Evolutionary conservation across 1,140 invertebrate genomes (phyloP).

Genomic region (Sitophilus oryzae): DNA sequence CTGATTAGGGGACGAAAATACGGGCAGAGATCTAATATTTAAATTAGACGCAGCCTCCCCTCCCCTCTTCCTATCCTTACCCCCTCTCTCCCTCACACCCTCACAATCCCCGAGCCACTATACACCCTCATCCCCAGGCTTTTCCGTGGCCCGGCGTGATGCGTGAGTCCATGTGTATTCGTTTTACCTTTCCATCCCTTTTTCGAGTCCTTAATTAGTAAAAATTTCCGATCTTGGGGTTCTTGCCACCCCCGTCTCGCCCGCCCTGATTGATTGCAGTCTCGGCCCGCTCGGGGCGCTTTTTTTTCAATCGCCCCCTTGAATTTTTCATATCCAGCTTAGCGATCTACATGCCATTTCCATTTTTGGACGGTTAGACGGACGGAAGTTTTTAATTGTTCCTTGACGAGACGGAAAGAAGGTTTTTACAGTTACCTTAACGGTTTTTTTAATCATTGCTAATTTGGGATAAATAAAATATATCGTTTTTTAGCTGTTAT

Average conservation of each 20-base stretch:
- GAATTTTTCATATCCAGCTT: too few relatives aligned
- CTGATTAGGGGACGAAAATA: too few relatives aligned
- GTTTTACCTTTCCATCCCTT: conserved; percentile 12
- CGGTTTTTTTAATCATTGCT: too few relatives aligned
- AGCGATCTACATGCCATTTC: too few relatives aligned
- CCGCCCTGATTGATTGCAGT: conserved; percentile 5
- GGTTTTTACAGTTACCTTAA: too few relatives aligned
- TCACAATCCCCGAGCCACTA: too few relatives aligned
- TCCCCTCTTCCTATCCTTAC: background rate
- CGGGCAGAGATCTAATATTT: conserved; percentile 25
- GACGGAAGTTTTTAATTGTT: too few relatives aligned
- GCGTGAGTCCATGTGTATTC: conserved; percentile 8
- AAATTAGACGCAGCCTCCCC: conserved; percentile 19
- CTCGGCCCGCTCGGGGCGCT: background rate
- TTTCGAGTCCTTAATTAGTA: conserved; percentile 2
- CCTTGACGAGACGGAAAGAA: too few relatives aligned
- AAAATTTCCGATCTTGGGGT: background rate
- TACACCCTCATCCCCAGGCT: background rate
- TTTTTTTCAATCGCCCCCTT: too few relatives aligned
- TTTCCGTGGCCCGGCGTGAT: background rate
- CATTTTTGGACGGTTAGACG: too few relatives aligned
- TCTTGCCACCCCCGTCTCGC: background rate
- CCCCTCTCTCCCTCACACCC: background rate
- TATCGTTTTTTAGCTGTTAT: too few relatives aligned
- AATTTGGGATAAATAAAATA: too few relatives aligned